Base-by-base conservation (phyloP, 2,888 invertebrate species). In the Rhagonycha lutea region DNA sequence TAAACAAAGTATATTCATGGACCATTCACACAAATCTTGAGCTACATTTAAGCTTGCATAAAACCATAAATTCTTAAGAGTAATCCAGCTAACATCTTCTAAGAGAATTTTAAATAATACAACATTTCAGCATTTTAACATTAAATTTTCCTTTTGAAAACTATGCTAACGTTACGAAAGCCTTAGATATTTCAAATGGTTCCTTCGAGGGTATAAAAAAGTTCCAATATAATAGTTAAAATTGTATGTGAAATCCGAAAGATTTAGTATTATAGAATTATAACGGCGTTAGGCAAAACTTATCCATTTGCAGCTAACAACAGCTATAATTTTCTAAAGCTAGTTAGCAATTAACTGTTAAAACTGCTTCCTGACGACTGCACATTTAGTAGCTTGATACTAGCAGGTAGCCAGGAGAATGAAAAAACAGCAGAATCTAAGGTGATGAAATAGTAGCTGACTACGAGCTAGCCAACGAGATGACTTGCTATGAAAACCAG, bases 21-120 rank as follows among this genome's bases (percentile, higher is more conserved):
- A 32, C 73, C 32, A 68, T 73, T 68, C 28, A 61, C 68, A 23
- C 60, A 29, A 69, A 68, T 73, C 68, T 61, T 12, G 18, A 61
- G 14, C 28, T 23, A 65, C 72, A 72, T 72, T 72, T 72, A 70
- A 47, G 61, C 72, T 61, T 75, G 75, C 75, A 73, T 73, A 70
- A 68, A 76, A 70, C 63, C 76, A 47, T 76, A 76, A 76, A 76
- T 76, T 76, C 70, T 23, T 69, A 24, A n/a, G 63, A 69, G 71
- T 68, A 71, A 71, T 14, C 63, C 72, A 72, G 69, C 26, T 47
- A 65, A 24, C 63, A 24, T 72, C 60, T 69, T 69, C 69, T 11
- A 72, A 75, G 14, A 63, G 67, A 63, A 72, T 75, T 75, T 75
- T 75, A 72, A 75, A 72, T 75, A 72, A 75, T 69, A 65, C 63